Percentiles rank a stretch among this genome's conserved stretches.
These are phyloP conservation scores for Leucophenga varia DNA, from an alignment of 1,140 invertebrate genomes.

Conservation along the genomic window DNA sequence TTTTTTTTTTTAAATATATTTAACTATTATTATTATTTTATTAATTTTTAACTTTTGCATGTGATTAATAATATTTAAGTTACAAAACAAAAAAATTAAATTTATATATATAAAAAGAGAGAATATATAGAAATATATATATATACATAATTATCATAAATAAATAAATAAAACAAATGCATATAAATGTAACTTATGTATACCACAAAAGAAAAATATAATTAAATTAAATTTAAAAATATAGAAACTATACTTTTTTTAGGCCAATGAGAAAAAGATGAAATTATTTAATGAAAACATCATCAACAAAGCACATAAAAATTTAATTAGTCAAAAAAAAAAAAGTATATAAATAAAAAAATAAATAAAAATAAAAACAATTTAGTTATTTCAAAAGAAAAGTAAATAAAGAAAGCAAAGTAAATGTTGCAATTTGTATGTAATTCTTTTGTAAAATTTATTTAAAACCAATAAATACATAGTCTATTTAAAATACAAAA, in stretches of 20 bases:
- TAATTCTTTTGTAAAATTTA: conserved; percentile 37
- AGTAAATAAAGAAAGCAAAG: neutral
- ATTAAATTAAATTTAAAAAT: no score
- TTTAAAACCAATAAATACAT: conserved; percentile 42
- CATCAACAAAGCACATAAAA: neutral
- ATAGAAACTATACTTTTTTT: neutral
- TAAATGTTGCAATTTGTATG: conserved; percentile 1
- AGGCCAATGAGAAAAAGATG: neutral
- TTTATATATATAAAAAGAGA: conserved; percentile 34
- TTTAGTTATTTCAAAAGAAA: neutral
- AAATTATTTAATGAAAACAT: neutral
- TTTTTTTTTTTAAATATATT: conserved; percentile 16
- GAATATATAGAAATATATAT: no score
- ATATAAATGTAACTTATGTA: conserved; percentile 47
- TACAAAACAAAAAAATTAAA: conserved; percentile 46
- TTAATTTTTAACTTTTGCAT: conserved; percentile 54
- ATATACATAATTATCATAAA: no score
- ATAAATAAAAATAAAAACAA: conserved; percentile 1
- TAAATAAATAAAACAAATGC: no score
- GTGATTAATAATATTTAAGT: conserved; percentile 55
- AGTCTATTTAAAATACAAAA: conserved; percentile 39
- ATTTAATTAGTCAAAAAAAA: conserved; percentile 5
- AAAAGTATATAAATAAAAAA: conserved; percentile 6
- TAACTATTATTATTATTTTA: conserved; percentile 48
- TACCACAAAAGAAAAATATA: no score